These are phyloP conservation scores for Vespertilio murinus DNA, from an alignment of 2,797 vertebrate genomes.

Conservation along the genomic window DNA sequence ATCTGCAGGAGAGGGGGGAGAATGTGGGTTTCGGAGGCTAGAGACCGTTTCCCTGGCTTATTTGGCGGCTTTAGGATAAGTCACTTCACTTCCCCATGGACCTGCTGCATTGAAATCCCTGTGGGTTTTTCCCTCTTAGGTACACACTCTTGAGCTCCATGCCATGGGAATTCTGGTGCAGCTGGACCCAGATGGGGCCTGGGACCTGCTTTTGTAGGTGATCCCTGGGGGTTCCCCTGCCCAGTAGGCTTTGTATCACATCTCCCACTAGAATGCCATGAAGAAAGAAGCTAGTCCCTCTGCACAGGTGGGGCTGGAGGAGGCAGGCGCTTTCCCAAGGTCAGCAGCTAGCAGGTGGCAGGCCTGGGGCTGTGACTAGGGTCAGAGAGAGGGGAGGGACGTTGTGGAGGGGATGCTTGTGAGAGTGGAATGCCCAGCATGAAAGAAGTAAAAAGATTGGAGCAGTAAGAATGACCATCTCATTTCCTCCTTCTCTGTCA, in stretches of 20 bases:
- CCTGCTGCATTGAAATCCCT: neutral
- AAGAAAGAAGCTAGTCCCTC: neutral
- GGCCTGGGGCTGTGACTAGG: neutral
- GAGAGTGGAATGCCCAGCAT: too few relatives aligned
- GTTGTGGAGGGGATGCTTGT: fast-evolving
- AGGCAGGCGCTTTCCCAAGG: neutral
- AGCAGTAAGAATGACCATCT: neutral
- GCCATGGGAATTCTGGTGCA: neutral
- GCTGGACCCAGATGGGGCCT: neutral
- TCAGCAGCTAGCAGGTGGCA: neutral
- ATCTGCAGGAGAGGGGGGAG: neutral
- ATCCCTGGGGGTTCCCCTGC: neutral
- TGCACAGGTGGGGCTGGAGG: neutral
- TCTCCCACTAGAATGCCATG: neutral
- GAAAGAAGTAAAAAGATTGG: neutral
- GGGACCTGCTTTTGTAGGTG: neutral
- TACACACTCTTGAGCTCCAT: neutral
- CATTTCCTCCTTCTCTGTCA: neutral
- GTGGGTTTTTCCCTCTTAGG: neutral
- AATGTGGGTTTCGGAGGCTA: neutral
- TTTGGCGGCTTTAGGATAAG: neutral
- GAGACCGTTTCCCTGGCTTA: neutral
- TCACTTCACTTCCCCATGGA: neutral
- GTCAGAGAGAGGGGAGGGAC: too few relatives aligned
- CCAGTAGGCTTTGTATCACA: neutral